phyloP scores from a whole-genome alignment of 2,888 invertebrate species.

The Drosophila merina region DNA sequence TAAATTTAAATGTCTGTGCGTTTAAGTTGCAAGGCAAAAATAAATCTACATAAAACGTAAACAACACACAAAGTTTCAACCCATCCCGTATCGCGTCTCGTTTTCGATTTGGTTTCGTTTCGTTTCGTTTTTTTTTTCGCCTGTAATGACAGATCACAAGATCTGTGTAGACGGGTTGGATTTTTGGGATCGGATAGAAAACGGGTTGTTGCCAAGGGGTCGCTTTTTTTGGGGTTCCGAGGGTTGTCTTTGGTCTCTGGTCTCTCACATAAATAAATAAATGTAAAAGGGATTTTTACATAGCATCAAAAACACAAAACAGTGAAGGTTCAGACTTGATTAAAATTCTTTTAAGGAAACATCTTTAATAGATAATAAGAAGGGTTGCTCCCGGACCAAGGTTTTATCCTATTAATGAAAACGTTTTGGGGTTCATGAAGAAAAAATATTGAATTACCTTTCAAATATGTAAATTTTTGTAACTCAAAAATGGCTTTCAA shows the following conservation, averaged over 20 bases:
- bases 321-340: neutral
- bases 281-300: slow-evolving; percentile 24
- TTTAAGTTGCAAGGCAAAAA: slow-evolving; percentile 77
- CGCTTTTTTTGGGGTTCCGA: slow-evolving; percentile 13
- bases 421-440: too few species aligned
- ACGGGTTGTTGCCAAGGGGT: slow-evolving; percentile 38
- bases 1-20: slow-evolving; percentile 79
- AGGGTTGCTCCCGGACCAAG: too few species aligned
- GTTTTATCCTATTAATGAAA: too few species aligned
- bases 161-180: slow-evolving; percentile 42
- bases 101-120: neutral
- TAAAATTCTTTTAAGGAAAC: neutral
- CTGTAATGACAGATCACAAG: slow-evolving; percentile 55
- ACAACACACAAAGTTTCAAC: slow-evolving; percentile 53
- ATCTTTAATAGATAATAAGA: neutral
- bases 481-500: neutral
- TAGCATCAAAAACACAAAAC: neutral
- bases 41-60: slow-evolving; percentile 77
- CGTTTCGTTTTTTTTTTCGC: slow-evolving; percentile 25
- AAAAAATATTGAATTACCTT: neutral
- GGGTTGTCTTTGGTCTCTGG: slow-evolving; percentile 16
- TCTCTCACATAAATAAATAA: slow-evolving; percentile 23
- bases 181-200: slow-evolving; percentile 4
- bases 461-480: neutral
- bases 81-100: slow-evolving; percentile 1